These are phyloP conservation scores for Zoanthus sociatus DNA, from an alignment of 92 coral and sea anemone genomes.

Conservation along the genomic window DNA sequence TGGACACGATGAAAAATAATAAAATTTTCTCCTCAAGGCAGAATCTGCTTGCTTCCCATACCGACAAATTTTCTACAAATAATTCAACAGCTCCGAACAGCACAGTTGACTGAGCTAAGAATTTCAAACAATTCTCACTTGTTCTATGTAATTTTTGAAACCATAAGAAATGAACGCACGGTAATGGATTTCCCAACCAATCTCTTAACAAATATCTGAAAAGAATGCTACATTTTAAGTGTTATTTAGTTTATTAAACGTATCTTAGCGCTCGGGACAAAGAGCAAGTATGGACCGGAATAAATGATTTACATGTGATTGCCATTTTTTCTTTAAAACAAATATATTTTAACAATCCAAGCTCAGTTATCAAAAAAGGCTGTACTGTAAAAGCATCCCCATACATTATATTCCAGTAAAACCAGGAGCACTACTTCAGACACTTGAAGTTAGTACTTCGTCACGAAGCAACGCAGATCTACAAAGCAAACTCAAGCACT, in stretches of 20 bases:
- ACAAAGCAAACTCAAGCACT: conserved; percentile 16
- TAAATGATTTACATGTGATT: neutral
- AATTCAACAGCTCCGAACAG: neutral
- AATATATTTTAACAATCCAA: too few species aligned
- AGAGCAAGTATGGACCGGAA: neutral
- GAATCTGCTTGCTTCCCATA: neutral
- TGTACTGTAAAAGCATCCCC: too few species aligned
- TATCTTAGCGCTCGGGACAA: neutral
- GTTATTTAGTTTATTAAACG: too few species aligned
- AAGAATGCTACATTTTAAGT: neutral
- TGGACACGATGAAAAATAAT: neutral
- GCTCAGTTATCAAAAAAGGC: neutral
- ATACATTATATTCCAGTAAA: too few species aligned
- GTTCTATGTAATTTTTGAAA: neutral
- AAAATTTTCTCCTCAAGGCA: neutral
- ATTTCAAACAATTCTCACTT: neutral
- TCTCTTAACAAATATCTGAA: conserved; percentile 10
- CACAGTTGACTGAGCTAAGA: neutral
- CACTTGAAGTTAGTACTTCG: neutral
- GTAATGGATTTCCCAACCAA: neutral
- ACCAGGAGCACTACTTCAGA: too few species aligned
- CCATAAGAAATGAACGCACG: neutral
- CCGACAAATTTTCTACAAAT: neutral
- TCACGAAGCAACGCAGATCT: neutral
- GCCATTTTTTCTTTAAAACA: neutral